Evolutionary conservation across 2,797 vertebrate genomes (phyloP).

Genomic region (Pseudotriccus pelzelni): DNA sequence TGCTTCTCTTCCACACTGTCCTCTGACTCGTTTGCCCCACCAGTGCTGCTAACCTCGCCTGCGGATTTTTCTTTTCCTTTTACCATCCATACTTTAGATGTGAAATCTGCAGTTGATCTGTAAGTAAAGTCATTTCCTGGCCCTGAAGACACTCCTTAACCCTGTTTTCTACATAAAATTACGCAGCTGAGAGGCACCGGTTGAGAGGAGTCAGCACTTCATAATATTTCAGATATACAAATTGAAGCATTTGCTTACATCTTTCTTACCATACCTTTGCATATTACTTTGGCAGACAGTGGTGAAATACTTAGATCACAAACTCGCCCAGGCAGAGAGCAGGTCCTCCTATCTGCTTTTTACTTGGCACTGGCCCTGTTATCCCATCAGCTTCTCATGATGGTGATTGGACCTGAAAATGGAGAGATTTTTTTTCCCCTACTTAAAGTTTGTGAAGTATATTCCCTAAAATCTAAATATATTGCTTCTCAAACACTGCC

Average conservation of each 20-base stretch:
- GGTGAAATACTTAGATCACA: slow-evolving; percentile 43
- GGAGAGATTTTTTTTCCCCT: neutral
- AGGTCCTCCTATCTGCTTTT: slow-evolving; percentile 15
- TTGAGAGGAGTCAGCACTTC: slow-evolving; percentile 45
- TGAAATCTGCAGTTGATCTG: neutral
- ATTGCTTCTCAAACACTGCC: slow-evolving; percentile 11
- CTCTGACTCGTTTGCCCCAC: neutral
- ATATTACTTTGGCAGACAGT: slow-evolving; percentile 35
- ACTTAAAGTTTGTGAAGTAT: neutral
- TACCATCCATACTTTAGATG: neutral
- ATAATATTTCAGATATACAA: slow-evolving; percentile 50
- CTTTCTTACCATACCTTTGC: slow-evolving; percentile 39
- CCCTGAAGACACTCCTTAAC: slow-evolving; percentile 14
- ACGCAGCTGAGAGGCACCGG: neutral
- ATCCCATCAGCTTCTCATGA: neutral
- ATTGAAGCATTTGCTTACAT: slow-evolving; percentile 49
- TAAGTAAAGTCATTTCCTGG: neutral
- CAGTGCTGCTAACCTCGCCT: neutral
- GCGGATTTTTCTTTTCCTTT: neutral
- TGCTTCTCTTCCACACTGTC: neutral
- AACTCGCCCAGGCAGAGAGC: slow-evolving; percentile 9
- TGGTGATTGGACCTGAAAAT: neutral
- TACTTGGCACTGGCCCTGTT: neutral
- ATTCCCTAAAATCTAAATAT: neutral
- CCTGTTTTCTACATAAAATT: slow-evolving; percentile 11